These are phyloP conservation scores for Gryon sp. DNA, from an alignment of 1,140 invertebrate species.

Conservation along the genomic window DNA sequence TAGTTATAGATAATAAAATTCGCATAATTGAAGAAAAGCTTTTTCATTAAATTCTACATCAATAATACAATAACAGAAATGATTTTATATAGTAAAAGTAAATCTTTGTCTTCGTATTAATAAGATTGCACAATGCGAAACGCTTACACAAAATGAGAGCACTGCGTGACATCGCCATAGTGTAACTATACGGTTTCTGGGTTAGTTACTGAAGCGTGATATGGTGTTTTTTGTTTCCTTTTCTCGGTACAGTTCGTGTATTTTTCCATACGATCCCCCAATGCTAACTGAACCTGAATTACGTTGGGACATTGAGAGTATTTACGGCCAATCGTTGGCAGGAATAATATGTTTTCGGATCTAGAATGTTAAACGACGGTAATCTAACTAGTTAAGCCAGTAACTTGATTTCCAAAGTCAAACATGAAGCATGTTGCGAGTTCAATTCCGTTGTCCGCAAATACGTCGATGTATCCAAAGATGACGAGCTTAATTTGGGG, in stretches of 20 bases:
- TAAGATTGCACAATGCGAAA: neutral
- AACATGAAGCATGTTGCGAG: constrained; percentile 7
- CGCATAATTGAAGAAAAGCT: too few relatives aligned
- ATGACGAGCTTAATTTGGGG: neutral
- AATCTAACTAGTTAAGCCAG: constrained; percentile 26
- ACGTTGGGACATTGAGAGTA: constrained; percentile 31
- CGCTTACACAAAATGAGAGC: constrained; percentile 15
- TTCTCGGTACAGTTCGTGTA: constrained; percentile 6
- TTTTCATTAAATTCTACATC: too few relatives aligned
- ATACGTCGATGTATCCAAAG: neutral
- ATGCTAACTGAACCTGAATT: constrained; percentile 30
- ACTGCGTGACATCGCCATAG: neutral
- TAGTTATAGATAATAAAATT: too few relatives aligned
- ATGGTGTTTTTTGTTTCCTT: constrained; percentile 34
- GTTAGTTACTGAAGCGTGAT: constrained; percentile 39
- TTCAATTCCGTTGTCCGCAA: neutral
- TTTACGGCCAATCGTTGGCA: constrained; percentile 38
- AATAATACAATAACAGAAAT: too few relatives aligned
- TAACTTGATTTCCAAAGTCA: constrained; percentile 30
- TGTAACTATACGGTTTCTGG: constrained; percentile 31
- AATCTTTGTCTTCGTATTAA: constrained; percentile 14
- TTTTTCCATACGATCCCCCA: constrained; percentile 36
- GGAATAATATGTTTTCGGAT: constrained; percentile 43
- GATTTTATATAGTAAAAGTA: too few relatives aligned
- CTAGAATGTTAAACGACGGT: constrained; percentile 25